Conservation (phyloP, 2,888 invertebrate species). For the Leptopilina myrica region DNA sequence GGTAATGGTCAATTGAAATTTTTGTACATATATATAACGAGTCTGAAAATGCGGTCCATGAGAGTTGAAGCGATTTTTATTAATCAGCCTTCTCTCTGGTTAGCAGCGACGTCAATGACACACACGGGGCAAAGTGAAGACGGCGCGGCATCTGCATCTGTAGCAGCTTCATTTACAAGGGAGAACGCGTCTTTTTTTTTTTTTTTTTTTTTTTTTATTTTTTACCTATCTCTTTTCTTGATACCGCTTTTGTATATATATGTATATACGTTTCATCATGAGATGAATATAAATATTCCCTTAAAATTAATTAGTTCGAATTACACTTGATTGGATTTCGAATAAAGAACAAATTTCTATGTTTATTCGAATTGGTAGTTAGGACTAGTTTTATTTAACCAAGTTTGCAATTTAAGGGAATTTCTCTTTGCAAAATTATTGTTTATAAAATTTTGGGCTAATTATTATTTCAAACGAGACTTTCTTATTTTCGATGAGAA, state of each 20-base stretch:
- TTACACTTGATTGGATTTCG: too few species aligned
- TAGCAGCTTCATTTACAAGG: conserved; percentile 13
- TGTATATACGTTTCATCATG: too few species aligned
- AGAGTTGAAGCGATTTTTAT: conserved; percentile 16
- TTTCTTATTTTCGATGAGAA: too few species aligned
- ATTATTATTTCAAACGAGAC: too few species aligned
- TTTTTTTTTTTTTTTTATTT: background rate
- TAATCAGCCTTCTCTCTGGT: background rate
- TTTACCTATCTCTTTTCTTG: background rate
- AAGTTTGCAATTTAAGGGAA: too few species aligned
- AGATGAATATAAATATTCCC: too few species aligned
- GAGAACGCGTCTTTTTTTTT: background rate
- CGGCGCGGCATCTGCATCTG: conserved; percentile 21
- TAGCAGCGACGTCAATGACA: conserved; percentile 17
- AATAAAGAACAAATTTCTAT: too few species aligned
- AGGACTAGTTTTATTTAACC: too few species aligned
- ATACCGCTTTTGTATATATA: background rate
- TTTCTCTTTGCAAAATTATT: too few species aligned
- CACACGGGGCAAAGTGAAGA: background rate
- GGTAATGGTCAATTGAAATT: background rate
- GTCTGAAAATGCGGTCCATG: conserved; percentile 12
- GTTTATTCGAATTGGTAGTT: too few species aligned
- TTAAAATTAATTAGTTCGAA: too few species aligned
- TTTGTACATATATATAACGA: background rate
- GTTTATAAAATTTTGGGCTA: too few species aligned